phyloP scores from a whole-genome alignment of 2,888 invertebrate genomes.

The Meiosimyza decipiens region DNA sequence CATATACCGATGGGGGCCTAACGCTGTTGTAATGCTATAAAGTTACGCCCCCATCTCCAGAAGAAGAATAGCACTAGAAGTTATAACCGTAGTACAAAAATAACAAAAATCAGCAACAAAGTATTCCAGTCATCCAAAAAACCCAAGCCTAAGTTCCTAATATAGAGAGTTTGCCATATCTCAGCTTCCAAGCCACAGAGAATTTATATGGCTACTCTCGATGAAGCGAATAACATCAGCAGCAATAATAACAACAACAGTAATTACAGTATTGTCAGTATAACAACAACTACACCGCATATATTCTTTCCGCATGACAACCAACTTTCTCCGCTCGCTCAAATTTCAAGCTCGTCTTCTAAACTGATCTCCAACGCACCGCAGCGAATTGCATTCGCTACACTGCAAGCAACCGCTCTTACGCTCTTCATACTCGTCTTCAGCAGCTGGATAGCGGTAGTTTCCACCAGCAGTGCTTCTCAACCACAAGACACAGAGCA shows the following conservation, averaged over 20 bases:
- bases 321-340: conserved; percentile 35
- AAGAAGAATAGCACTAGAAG: too few species aligned
- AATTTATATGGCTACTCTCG: too few species aligned
- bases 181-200: too few species aligned
- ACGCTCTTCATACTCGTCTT: conserved; percentile 51
- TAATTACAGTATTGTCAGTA: conserved; percentile 19
- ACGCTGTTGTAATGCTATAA: too few species aligned
- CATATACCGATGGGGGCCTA: too few species aligned
- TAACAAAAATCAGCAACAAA: too few species aligned
- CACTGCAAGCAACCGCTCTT: conserved; percentile 46
- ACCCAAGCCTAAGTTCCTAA: too few species aligned
- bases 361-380: conserved; percentile 53
- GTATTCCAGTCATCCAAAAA: too few species aligned
- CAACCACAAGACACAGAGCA: background rate
- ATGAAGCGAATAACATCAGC: conserved; percentile 33
- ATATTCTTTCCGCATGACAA: background rate
- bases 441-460: conserved; percentile 55
- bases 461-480: conserved; percentile 18
- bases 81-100: too few species aligned
- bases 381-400: conserved; percentile 23
- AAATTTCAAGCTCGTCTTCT: conserved; percentile 39
- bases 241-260: conserved; percentile 25
- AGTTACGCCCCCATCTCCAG: too few species aligned
- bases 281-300: conserved; percentile 21
- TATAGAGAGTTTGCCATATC: too few species aligned